Conservation (phyloP, 2,888 invertebrate species). For the Silvanus unidentatus region DNA sequence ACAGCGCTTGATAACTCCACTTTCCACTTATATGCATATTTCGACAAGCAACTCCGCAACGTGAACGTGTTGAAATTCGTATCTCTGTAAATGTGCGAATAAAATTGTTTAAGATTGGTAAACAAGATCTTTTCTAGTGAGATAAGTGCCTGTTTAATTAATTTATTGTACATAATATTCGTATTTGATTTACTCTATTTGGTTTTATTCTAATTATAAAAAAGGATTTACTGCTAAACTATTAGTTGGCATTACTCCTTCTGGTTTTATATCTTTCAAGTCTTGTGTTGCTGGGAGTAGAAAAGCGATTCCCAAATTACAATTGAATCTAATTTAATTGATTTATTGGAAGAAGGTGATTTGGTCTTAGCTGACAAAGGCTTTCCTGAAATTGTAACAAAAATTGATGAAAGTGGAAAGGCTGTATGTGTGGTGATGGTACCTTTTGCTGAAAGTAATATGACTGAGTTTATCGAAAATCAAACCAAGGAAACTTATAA, state of each 20-base stretch:
- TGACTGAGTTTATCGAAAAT: constrained; percentile 7
- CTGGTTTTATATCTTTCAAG: not conserved
- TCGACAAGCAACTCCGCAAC: too few species aligned
- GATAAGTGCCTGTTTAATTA: too few species aligned
- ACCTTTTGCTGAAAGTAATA: constrained; percentile 2
- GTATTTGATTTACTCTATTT: too few species aligned
- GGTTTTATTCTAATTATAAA: not conserved
- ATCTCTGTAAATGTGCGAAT: too few species aligned
- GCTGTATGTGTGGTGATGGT: constrained; percentile 7
- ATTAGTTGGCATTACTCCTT: constrained; percentile 1
- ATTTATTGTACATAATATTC: too few species aligned
- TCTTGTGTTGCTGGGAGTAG: constrained; percentile 3
- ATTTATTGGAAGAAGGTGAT: constrained; percentile 8
- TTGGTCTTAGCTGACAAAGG: constrained; percentile 6
- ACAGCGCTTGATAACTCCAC: too few species aligned
- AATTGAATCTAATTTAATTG: constrained; percentile 1
- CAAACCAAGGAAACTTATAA: constrained; percentile 7
- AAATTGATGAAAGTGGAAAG: not conserved
- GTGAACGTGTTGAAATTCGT: too few species aligned
- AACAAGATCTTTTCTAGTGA: too few species aligned
- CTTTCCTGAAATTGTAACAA: constrained; percentile 5
- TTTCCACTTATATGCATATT: too few species aligned
- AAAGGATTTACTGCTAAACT: not conserved
- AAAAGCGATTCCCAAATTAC: constrained; percentile 8
- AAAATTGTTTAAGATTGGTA: too few species aligned